Conservation (phyloP, 1,140 invertebrate species). For the Cydia splendana region DNA sequence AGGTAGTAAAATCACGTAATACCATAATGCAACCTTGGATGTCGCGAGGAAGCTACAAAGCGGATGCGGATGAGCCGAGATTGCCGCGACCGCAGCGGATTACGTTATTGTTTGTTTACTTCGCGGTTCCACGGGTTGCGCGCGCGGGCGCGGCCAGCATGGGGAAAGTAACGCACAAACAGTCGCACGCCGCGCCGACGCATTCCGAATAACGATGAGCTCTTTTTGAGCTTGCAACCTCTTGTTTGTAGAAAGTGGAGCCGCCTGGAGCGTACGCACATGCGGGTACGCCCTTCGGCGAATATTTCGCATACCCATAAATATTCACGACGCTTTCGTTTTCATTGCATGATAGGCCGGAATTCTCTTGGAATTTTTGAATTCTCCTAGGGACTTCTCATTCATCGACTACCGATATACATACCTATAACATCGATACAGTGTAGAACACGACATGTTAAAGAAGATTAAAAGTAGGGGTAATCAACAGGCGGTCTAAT, state of each 20-base stretch:
- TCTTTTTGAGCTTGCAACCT: slow-evolving; percentile 52
- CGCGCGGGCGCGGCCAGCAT: slow-evolving; percentile 35
- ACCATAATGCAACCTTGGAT: slow-evolving; percentile 18
- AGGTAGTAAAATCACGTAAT: slow-evolving; percentile 28
- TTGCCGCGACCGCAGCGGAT: slow-evolving; percentile 46
- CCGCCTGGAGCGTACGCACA: slow-evolving; percentile 45
- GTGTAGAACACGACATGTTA: too few relatives aligned
- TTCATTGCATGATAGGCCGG: slow-evolving; percentile 52
- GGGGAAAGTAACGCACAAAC: slow-evolving; percentile 69
- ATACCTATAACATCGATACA: too few relatives aligned
- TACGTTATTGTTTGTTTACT: slow-evolving; percentile 51
- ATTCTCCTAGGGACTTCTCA: too few relatives aligned
- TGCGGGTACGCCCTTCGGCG: slow-evolving; percentile 75
- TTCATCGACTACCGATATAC: too few relatives aligned
- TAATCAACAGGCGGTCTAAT: too few relatives aligned
- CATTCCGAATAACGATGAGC: slow-evolving; percentile 73
- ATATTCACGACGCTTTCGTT: slow-evolving; percentile 74
- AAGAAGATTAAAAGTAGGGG: too few relatives aligned
- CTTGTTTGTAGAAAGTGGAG: slow-evolving; percentile 70
- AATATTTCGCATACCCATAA: slow-evolving; percentile 71
- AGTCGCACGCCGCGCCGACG: slow-evolving; percentile 44
- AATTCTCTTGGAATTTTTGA: too few relatives aligned
- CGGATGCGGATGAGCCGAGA: slow-evolving; percentile 54
- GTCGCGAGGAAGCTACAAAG: slow-evolving; percentile 36
- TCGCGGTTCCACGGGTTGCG: slow-evolving; percentile 34